Evolutionary conservation across 2,113 vertebrate species (phyloP), one percentile per base, ranked within the genome.

Genomic region (Lutjanus erythropterus): DNA sequence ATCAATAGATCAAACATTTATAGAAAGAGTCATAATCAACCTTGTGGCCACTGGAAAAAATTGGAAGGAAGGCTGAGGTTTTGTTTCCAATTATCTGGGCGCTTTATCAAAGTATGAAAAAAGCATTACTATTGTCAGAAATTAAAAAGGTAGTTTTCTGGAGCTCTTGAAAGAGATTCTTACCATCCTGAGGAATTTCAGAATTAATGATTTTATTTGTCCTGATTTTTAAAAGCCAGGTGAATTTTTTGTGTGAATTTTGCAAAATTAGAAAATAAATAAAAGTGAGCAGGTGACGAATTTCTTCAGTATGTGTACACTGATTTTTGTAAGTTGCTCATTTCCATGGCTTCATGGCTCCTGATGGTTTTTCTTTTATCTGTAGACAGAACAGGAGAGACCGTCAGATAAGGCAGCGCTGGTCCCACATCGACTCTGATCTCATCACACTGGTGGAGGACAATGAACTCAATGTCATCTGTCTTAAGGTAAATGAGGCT

Each of bases 401-500:
- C 23, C 92, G 95, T 33, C 83, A 81, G 42, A 89, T 93, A 49
- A 95, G 95, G 74, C 95, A 97, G 87, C 95, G 95, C 75, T 99
- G 97, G 97, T 97, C 95, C 19, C 96, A 99, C 84, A 97, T 99
- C 79, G 80, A 95, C 10, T 52, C 94, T 33, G 95, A 97, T 35
- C 89, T 96, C 52, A 96, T 99, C 84, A 71, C 93, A 2, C 95
- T 95, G 78, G 86, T 99, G 88, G 96, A 98, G 71, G 92, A 94
- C 44, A 94, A 92, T 7, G 94, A 97, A 75, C 94, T 89, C 52
- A 97, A 89, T 55, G 84, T 96, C 0, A 42, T 98, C 78, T 97
- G 95, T 88, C 90, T 99, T 21, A 97, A 97, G 96, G 98, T 99
- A 88, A 50, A 50, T 8, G 1, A 59, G 25, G 25, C n/a, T n/a